Percentiles rank a stretch among this genome's conserved stretches.
These are phyloP conservation scores for Drosophila pandora DNA, from an alignment of 1,140 invertebrate genomes.

Conservation along the genomic window DNA sequence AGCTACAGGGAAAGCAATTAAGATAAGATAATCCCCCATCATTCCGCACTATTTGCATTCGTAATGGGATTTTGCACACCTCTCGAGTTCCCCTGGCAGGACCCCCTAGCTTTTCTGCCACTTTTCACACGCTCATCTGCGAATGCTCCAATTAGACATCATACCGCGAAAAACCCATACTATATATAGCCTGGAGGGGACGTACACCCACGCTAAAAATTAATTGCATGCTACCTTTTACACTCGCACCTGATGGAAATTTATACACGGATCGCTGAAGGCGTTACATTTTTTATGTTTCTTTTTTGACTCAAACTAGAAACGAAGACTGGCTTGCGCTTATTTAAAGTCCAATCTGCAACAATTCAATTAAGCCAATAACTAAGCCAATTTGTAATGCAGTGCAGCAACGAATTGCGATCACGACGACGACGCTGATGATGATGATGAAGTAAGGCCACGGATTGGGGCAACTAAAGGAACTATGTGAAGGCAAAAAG, in stretches of 20 bases:
- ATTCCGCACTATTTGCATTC: constrained; percentile 65
- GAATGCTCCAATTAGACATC: constrained; percentile 63
- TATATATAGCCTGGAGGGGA: constrained; percentile 13
- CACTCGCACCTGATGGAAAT: constrained; percentile 49
- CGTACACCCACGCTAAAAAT: constrained; percentile 37
- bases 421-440: constrained; percentile 35
- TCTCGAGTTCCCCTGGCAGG: neutral
- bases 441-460: constrained; percentile 41
- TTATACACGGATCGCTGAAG: constrained; percentile 20
- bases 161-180: constrained; percentile 1
- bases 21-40: constrained; percentile 45
- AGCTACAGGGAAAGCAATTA: constrained; percentile 28
- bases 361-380: constrained; percentile 80
- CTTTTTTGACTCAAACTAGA: constrained; percentile 22
- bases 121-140: constrained; percentile 40
- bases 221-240: constrained; percentile 57
- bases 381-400: constrained; percentile 78
- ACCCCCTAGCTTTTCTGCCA: constrained; percentile 13
- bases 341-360: constrained; percentile 77
- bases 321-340: constrained; percentile 29
- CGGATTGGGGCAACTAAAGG: constrained; percentile 14
- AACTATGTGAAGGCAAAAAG: constrained; percentile 3
- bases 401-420: constrained; percentile 50
- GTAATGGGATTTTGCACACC: constrained; percentile 64
- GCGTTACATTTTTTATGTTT: neutral